Evolutionary conservation across 1,140 invertebrate species (phyloP).

Genomic region (Diabrotica virgifera): DNA sequence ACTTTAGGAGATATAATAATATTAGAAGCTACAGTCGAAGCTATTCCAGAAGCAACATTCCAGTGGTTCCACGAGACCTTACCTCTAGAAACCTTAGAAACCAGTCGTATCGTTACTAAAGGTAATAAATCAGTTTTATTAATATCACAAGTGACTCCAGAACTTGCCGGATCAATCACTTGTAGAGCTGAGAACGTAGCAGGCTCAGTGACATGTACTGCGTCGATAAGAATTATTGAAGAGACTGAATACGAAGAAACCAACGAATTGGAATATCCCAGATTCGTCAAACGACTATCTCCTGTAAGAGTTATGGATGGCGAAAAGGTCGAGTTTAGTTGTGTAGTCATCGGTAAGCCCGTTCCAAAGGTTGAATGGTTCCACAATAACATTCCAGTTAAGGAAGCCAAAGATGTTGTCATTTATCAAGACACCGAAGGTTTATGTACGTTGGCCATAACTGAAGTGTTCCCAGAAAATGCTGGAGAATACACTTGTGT

Average conservation of each 20-base stretch:
- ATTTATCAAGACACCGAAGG: conserved; percentile 75
- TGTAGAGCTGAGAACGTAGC: conserved; percentile 85
- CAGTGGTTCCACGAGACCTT: conserved; percentile 78
- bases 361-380: conserved; percentile 80
- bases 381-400: conserved; percentile 68
- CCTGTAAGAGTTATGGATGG: conserved; percentile 88
- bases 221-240: conserved; percentile 67
- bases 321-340: conserved; percentile 77
- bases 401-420: conserved; percentile 75
- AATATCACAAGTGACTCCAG: conserved; percentile 70
- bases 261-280: conserved; percentile 66
- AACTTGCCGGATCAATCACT: conserved; percentile 76
- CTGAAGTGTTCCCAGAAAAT: conserved; percentile 93
- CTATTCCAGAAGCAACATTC: conserved; percentile 77
- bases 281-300: conserved; percentile 68
- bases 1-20: conserved; percentile 72
- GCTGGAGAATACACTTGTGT: conserved; percentile 81
- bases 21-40: conserved; percentile 73
- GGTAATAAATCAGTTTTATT: conserved; percentile 79
- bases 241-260: conserved; percentile 59
- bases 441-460: conserved; percentile 78
- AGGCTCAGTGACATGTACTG: conserved; percentile 80
- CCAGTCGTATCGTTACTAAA: conserved; percentile 68
- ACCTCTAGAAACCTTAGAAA: conserved; percentile 58
- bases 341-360: conserved; percentile 74